Percentiles rank a stretch among this genome's conserved stretches.
These are phyloP conservation scores for Heliconius ismenius DNA, from an alignment of 2,888 invertebrate genomes.

Conservation along the genomic window DNA sequence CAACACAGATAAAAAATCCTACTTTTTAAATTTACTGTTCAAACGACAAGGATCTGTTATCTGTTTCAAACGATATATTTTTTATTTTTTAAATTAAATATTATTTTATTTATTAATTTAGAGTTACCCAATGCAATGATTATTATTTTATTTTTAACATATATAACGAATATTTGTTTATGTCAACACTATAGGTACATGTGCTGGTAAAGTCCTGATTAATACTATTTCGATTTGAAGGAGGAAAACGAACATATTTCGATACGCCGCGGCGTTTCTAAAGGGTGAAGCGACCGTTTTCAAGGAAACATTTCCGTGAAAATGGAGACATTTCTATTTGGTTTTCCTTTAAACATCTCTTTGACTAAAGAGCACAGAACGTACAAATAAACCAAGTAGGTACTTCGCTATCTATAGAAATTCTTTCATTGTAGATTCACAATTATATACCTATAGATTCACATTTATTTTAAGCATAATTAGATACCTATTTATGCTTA, in stretches of 20 bases:
- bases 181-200: not conserved
- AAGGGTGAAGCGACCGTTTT: constrained; percentile 37
- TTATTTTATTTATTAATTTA: not conserved
- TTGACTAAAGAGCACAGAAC: constrained; percentile 49
- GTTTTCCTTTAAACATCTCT: constrained; percentile 71
- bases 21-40: not conserved
- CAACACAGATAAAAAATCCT: not conserved
- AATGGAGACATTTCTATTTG: constrained; percentile 79
- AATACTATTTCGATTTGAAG: constrained; percentile 27
- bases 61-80: no score
- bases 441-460: constrained; percentile 23
- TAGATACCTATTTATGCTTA: not conserved
- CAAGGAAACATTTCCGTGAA: constrained; percentile 67
- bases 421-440: constrained; percentile 32
- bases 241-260: constrained; percentile 54
- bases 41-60: not conserved
- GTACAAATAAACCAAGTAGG: constrained; percentile 49
- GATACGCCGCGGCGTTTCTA: constrained; percentile 51
- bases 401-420: constrained; percentile 53
- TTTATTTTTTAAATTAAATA: not conserved
- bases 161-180: not conserved
- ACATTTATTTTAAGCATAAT: constrained; percentile 8
- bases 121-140: not conserved
- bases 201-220: constrained; percentile 14
- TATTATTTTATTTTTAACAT: not conserved